These are phyloP conservation scores for Penaeus vannamei DNA, from an alignment of 1,140 invertebrate species.

Conservation along the genomic window DNA sequence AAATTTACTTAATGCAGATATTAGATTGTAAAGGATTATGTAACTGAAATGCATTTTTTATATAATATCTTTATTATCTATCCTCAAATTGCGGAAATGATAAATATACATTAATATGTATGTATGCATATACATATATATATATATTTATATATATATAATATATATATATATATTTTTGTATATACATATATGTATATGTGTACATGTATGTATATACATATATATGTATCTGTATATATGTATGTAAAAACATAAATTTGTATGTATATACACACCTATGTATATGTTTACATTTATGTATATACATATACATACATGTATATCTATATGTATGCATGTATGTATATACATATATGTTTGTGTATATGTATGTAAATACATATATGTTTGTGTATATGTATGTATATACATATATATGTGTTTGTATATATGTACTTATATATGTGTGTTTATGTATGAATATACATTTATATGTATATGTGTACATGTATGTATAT, in stretches of 20 bases:
- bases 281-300: constrained; percentile 22
- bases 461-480: no score
- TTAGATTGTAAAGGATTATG: no score
- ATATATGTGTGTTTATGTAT: no score
- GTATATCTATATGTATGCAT: no score
- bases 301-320: no score
- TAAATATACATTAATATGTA: neutral
- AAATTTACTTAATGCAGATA: no score
- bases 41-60: no score
- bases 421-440: no score
- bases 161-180: neutral
- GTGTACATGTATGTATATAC: neutral
- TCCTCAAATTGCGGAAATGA: neutral
- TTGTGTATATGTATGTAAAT: no score
- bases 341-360: no score
- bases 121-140: neutral
- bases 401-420: no score
- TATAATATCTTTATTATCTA: neutral
- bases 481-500: neutral
- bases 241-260: constrained; percentile 10
- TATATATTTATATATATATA: constrained; percentile 3
- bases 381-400: no score
- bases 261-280: neutral
- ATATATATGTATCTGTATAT: constrained; percentile 23
- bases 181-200: neutral